Evolutionary conservation across 2,113 vertebrate genomes (phyloP), one percentile per base, ranked within the genome.

Genomic region (Lonchura striata): DNA sequence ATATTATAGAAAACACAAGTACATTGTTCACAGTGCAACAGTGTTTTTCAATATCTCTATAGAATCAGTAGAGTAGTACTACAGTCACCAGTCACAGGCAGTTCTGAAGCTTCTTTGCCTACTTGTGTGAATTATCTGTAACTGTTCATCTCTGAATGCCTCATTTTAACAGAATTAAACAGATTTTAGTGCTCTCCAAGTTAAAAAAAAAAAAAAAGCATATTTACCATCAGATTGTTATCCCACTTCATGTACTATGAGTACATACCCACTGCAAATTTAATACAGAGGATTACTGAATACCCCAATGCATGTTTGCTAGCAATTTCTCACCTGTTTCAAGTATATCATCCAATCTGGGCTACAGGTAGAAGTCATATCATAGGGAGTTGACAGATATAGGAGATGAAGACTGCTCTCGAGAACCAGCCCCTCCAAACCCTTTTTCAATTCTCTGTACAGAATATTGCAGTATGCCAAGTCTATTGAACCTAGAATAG

Each of bases 261-360:
- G 16, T 24, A 53, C 10, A 72, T 72, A 10, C 8, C 28, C 39
- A 23, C 9, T 39, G 52, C 41, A 74, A 35, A 46, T 37, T 35
- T 41, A 65, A 31, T 33, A 54, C 35, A 21, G 28, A 59, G 56
- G 7, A 71, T 71, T 54, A 42, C 22, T 41, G 9, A 7, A 24
- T 20, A 22, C 4, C 57, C 10, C 17, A 30, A 25, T 23, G 23
- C 9, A 78, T 2, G 7, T 30, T 68, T 79, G 65, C 46, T 61
- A 70, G 33, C 37, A 68, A 82, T 39, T 24, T 74, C 83, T 95
- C 78, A 99, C 99, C 99, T 99, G 99, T 89, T 97, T 98, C 95
- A 99, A 98, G 95, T 98, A 99, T 56, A 98, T 91, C 98, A 99
- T 99, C 99, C 99, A 99, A 24, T 99, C 98, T 28, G 99, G 99